Evolutionary conservation across 2,888 invertebrate genomes (phyloP).

Genomic region (Scotopteryx bipunctaria): DNA sequence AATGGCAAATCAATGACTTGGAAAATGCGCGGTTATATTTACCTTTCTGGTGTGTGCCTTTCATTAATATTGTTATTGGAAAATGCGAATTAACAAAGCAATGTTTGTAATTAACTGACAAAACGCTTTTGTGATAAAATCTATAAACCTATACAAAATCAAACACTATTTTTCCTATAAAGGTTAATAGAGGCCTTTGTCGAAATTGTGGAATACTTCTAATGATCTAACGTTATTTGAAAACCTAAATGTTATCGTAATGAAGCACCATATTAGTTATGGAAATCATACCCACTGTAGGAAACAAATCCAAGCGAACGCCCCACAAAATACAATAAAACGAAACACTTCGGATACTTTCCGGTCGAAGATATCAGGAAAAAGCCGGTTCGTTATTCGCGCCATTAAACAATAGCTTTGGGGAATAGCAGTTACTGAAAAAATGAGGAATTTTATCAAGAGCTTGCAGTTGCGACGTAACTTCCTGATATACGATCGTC

Average conservation of each 20-base stretch:
- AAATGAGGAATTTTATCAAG: constrained; percentile 41
- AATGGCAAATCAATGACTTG: constrained; percentile 40
- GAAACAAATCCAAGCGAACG: constrained; percentile 18
- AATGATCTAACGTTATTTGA: too few species aligned
- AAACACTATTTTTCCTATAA: too few species aligned
- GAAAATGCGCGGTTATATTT: constrained; percentile 40
- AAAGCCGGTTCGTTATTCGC: constrained; percentile 31
- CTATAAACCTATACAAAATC: too few species aligned
- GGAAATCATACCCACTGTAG: constrained; percentile 18
- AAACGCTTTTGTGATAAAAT: too few species aligned
- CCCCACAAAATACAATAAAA: constrained; percentile 27
- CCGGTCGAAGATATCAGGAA: constrained; percentile 28
- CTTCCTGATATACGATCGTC: constrained; percentile 43
- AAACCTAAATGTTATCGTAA: too few species aligned
- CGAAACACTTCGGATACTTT: constrained; percentile 29
- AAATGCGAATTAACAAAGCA: not conserved
- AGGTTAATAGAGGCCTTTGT: too few species aligned
- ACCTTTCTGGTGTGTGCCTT: constrained; percentile 34
- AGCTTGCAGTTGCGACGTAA: constrained; percentile 34
- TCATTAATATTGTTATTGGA: constrained; percentile 17
- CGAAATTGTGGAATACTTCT: too few species aligned
- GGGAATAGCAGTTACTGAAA: constrained; percentile 28
- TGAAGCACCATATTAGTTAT: not conserved
- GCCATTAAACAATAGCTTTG: constrained; percentile 33
- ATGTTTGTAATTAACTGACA: too few species aligned